phyloP scores from a whole-genome alignment of 2,888 invertebrate genomes.

The Drosophila anomalipes region DNA sequence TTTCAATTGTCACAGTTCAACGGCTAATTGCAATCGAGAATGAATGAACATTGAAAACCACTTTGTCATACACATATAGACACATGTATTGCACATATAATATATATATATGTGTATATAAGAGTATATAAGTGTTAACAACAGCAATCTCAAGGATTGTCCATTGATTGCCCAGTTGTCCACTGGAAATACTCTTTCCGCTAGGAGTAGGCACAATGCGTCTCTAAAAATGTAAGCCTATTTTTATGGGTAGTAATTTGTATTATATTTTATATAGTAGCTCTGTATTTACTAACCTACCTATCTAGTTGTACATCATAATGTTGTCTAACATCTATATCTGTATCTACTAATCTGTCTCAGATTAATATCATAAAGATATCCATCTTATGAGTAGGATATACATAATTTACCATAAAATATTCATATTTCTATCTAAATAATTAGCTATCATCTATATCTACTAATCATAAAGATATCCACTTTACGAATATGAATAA shows the following conservation, averaged over 20 bases:
- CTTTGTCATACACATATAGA: conserved; percentile 21
- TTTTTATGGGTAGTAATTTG: background rate
- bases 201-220: background rate
- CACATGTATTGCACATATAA: background rate
- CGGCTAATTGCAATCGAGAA: conserved; percentile 56
- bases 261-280: background rate
- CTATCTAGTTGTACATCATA: background rate
- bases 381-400: background rate
- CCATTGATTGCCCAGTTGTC: background rate
- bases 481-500: background rate
- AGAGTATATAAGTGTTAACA: background rate
- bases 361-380: background rate
- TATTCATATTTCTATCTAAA: background rate
- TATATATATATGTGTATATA: background rate
- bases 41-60: conserved; percentile 54
- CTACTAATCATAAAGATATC: background rate
- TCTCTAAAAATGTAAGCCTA: background rate
- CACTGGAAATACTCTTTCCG: background rate
- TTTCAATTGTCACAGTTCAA: conserved; percentile 71
- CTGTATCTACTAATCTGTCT: background rate
- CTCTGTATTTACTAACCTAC: background rate
- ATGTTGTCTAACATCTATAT: background rate
- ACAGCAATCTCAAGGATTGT: background rate
- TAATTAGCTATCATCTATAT: background rate
- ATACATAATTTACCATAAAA: background rate